A percentile compares a stretch with the other conserved stretches of the same genome.
phyloP scores from a whole-genome alignment of 1,140 invertebrate genomes.

The Drosophila serrata region DNA sequence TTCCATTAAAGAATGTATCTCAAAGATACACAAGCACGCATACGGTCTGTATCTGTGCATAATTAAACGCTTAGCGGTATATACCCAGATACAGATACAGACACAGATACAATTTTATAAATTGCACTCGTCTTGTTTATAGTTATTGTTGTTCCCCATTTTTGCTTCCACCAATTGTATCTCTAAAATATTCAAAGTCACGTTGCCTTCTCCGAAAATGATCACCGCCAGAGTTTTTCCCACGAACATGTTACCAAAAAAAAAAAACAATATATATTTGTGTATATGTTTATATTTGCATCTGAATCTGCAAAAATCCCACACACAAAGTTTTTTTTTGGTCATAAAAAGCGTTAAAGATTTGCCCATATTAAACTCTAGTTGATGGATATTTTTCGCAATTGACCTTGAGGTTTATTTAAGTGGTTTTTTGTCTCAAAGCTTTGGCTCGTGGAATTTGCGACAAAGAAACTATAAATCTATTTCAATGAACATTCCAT shows the following conservation, averaged over 20 bases:
- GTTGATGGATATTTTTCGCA: conserved; percentile 49
- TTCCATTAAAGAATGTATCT: conserved; percentile 24
- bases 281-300: conserved; percentile 7
- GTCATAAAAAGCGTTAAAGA: conserved; percentile 54
- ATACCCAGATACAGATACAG: conserved; percentile 37
- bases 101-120: conserved; percentile 60
- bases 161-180: conserved; percentile 26
- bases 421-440: conserved; percentile 24
- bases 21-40: conserved; percentile 3
- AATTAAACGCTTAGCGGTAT: conserved; percentile 39
- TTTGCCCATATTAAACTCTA: conserved; percentile 36
- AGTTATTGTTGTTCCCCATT: conserved; percentile 18
- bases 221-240: conserved; percentile 46
- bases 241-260: conserved; percentile 46
- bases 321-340: conserved; percentile 16
- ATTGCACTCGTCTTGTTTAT: conserved; percentile 48
- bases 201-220: conserved; percentile 37
- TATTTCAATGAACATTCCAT: conserved; percentile 1
- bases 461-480: conserved; percentile 40
- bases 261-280: not conserved
- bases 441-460: conserved; percentile 11
- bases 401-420: conserved; percentile 37
- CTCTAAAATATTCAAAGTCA: conserved; percentile 64
- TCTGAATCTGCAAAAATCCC: conserved; percentile 30
- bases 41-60: conserved; percentile 32